These are phyloP conservation scores for Chanos chanos DNA, from an alignment of 2,797 vertebrate species.

Conservation along the genomic window DNA sequence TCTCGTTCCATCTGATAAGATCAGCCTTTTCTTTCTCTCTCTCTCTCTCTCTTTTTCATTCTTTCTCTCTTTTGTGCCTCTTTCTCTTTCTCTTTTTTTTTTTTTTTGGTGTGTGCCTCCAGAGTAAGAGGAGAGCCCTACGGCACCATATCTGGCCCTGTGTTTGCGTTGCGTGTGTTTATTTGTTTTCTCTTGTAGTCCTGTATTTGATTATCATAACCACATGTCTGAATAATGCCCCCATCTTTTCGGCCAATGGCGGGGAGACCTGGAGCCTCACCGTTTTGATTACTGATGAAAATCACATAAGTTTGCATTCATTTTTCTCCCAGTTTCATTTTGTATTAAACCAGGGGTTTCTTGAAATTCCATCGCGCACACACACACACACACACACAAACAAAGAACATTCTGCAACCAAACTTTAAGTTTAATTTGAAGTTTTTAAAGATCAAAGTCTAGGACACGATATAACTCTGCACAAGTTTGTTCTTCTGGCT, in stretches of 20 bases:
- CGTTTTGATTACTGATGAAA: constrained; percentile 63
- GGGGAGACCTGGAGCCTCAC: constrained; percentile 53
- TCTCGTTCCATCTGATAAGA: constrained; percentile 51
- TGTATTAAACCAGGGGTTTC: not conserved
- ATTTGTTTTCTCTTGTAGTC: constrained; percentile 68
- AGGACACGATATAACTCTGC: no score
- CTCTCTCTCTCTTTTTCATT: not conserved
- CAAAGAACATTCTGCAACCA: no score
- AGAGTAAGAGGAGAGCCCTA: constrained; percentile 53
- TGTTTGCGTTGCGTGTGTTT: constrained; percentile 65
- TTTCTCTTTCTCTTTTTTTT: no score
- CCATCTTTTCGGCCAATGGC: constrained; percentile 59
- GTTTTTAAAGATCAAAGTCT: no score
- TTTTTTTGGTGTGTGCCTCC: constrained; percentile 41
- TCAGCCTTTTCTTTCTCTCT: constrained; percentile 43
- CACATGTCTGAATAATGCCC: constrained; percentile 69
- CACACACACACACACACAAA: not conserved
- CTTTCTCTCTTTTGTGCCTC: not conserved
- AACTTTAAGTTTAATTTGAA: no score
- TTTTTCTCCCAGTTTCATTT: constrained; percentile 23
- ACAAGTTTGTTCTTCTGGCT: no score
- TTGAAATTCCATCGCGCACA: no score
- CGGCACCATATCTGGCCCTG: constrained; percentile 61
- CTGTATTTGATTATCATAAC: constrained; percentile 75
- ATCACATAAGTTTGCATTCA: constrained; percentile 48